Percentiles rank a stretch among this genome's conserved stretches.
Evolutionary conservation across 2,888 invertebrate genomes (phyloP).

Genomic region (Drosophila niveifrons): DNA sequence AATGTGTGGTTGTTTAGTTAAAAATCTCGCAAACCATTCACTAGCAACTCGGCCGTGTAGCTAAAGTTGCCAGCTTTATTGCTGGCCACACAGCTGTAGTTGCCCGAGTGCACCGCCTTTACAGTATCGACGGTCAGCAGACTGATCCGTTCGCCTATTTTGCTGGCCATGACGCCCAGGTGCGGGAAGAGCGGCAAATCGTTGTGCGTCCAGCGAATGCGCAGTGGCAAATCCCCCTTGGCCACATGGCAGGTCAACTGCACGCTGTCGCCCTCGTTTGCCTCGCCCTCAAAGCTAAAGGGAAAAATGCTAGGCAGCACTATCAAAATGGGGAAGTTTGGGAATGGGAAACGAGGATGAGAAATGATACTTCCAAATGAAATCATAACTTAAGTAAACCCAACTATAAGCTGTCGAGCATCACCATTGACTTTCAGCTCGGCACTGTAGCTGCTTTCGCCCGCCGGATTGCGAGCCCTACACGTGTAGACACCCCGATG

Average conservation of each 20-base stretch:
- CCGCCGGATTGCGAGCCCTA: constrained; percentile 88
- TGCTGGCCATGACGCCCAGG: constrained; percentile 88
- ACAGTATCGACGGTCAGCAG: constrained; percentile 90
- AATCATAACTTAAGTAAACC: constrained; percentile 6
- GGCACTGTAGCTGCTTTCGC: constrained; percentile 85
- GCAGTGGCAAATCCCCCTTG: constrained; percentile 89
- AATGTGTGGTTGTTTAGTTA: background rate
- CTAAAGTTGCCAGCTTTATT: constrained; percentile 88
- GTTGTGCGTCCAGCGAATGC: constrained; percentile 88
- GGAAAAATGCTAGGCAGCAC: constrained; percentile 89
- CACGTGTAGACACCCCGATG: constrained; percentile 90
- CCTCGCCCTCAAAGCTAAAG: constrained; percentile 85
- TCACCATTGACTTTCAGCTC: constrained; percentile 85
- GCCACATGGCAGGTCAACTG: constrained; percentile 87
- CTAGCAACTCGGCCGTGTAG: constrained; percentile 88
- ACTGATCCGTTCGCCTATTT: constrained; percentile 89
- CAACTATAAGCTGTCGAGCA: background rate
- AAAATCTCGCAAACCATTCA: constrained; percentile 87
- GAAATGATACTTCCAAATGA: constrained; percentile 26
- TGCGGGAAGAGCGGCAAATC: constrained; percentile 84
- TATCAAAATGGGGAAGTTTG: constrained; percentile 72
- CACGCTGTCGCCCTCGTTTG: constrained; percentile 89
- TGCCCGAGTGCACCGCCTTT: constrained; percentile 89
- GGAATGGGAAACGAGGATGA: background rate
- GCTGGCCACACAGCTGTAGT: constrained; percentile 89